Evolutionary conservation across 2,888 invertebrate genomes (phyloP).

Genomic region (Hydroisotoma schaefferi): DNA sequence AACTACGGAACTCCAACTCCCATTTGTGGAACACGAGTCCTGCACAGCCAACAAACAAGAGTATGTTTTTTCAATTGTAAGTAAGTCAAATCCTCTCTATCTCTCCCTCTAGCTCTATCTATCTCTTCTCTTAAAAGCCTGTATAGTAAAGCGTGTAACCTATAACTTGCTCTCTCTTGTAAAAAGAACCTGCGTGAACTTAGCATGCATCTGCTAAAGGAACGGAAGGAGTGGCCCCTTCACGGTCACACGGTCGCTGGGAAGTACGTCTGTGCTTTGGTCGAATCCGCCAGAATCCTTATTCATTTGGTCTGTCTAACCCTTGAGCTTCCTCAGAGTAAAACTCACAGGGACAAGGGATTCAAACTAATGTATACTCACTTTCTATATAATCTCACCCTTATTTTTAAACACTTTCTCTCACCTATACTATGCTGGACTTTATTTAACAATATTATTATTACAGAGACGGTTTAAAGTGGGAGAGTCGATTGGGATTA

Average conservation of each 20-base stretch:
- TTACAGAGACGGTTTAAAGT: slow-evolving; percentile 68
- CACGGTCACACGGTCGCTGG: slow-evolving; percentile 77
- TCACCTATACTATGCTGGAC: neutral
- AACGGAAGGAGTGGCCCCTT: slow-evolving; percentile 58
- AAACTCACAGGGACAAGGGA: slow-evolving; percentile 70
- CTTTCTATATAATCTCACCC: too few species aligned
- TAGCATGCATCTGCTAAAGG: slow-evolving; percentile 75
- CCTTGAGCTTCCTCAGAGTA: slow-evolving; percentile 64
- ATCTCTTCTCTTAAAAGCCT: neutral
- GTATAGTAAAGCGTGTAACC: slow-evolving; percentile 1
- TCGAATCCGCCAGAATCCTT: slow-evolving; percentile 72
- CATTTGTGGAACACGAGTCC: slow-evolving; percentile 76
- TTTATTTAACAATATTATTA: neutral
- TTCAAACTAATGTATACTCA: slow-evolving; percentile 70
- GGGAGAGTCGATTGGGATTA: slow-evolving; percentile 65
- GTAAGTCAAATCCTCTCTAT: slow-evolving; percentile 45
- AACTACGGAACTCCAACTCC: slow-evolving; percentile 55
- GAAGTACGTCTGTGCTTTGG: slow-evolving; percentile 74
- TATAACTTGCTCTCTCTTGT: neutral
- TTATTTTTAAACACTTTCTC: neutral
- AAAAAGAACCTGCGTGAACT: slow-evolving; percentile 75
- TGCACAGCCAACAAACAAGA: slow-evolving; percentile 86
- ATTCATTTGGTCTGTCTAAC: slow-evolving; percentile 71
- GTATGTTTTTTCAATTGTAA: slow-evolving; percentile 78
- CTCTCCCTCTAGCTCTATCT: slow-evolving; percentile 4